These are phyloP conservation scores for Remorina albescens DNA, from an alignment of 2,797 vertebrate genomes.

Conservation along the genomic window DNA sequence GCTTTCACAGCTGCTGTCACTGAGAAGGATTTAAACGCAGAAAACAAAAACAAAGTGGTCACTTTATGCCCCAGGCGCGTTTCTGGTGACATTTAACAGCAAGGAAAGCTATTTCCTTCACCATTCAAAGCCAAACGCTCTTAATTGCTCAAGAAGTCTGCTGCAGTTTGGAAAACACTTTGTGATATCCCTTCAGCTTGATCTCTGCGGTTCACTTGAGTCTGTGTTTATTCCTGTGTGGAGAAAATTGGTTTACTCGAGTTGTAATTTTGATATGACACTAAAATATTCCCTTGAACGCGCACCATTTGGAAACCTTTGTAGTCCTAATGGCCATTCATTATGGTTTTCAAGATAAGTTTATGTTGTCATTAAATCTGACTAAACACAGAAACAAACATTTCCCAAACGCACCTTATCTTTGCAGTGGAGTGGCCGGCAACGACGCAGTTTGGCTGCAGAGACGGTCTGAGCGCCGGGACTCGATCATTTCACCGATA, in stretches of 20 bases:
- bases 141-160: slow-evolving; percentile 91
- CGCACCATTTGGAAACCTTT: slow-evolving; percentile 79
- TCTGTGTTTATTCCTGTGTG: slow-evolving; percentile 87
- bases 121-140: slow-evolving; percentile 86
- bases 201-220: slow-evolving; percentile 82
- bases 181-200: slow-evolving; percentile 87
- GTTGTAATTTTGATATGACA: slow-evolving; percentile 85
- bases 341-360: slow-evolving; percentile 85
- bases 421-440: slow-evolving; percentile 59
- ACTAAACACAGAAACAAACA: slow-evolving; percentile 86
- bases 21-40: slow-evolving; percentile 67
- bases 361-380: slow-evolving; percentile 78
- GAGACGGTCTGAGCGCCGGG: slow-evolving; percentile 43
- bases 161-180: slow-evolving; percentile 88
- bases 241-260: slow-evolving; percentile 88
- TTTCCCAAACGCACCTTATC: slow-evolving; percentile 83
- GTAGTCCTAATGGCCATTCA: slow-evolving; percentile 85
- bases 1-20: slow-evolving; percentile 47
- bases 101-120: slow-evolving; percentile 90
- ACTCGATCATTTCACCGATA: slow-evolving; percentile 79
- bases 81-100: slow-evolving; percentile 91
- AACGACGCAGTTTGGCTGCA: slow-evolving; percentile 60
- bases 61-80: slow-evolving; percentile 83
- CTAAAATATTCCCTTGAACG: slow-evolving; percentile 85
- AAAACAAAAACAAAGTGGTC: slow-evolving; percentile 82